Conservation (phyloP, 2,113 vertebrate species). For the Pogonocichla stellata region DNA sequence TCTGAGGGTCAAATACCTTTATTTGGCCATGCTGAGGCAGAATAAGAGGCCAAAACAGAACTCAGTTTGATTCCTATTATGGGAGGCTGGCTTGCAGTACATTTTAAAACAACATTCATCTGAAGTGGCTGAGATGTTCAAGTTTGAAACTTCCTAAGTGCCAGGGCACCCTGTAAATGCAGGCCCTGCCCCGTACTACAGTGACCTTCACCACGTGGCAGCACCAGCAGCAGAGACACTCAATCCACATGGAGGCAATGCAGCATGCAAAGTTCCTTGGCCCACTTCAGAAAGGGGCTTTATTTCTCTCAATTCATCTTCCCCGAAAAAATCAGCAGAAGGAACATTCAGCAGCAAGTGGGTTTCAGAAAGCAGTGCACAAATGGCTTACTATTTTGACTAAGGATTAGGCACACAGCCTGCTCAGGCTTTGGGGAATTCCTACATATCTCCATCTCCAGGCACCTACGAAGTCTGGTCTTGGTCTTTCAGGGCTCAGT, state of each 20-base stretch:
- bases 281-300: neutral
- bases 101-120: constrained; percentile 50
- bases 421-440: neutral
- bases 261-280: neutral
- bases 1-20: constrained; percentile 59
- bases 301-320: neutral
- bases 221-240: neutral
- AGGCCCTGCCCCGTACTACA: neutral
- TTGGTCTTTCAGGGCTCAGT: neutral
- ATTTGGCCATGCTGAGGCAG: constrained; percentile 57
- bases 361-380: neutral
- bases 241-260: neutral
- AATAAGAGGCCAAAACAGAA: constrained; percentile 53
- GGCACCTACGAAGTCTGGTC: neutral
- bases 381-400: neutral
- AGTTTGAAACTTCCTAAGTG: neutral
- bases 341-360: neutral
- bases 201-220: neutral
- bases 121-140: constrained; percentile 2
- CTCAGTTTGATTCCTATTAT: constrained; percentile 58
- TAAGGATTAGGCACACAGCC: neutral
- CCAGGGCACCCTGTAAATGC: neutral
- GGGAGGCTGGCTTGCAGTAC: constrained; percentile 20
- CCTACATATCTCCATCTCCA: neutral
- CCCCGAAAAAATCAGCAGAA: neutral